phyloP scores from a whole-genome alignment of 92 coral and sea anemone genomes.

The Palythoa heliodiscus region DNA sequence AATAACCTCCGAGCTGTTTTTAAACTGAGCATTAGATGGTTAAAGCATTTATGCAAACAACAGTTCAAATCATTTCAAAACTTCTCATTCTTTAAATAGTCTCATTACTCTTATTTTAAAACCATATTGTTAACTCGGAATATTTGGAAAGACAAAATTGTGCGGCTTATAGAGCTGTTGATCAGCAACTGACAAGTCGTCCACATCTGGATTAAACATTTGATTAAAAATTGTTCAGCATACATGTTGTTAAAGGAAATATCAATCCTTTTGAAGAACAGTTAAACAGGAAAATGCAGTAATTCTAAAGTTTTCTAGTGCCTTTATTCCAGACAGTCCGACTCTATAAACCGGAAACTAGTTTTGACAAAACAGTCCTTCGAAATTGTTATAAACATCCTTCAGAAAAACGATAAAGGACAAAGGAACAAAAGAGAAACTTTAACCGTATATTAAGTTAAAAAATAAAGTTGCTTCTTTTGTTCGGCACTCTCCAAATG shows the following conservation, averaged over 20 bases:
- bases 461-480: neutral
- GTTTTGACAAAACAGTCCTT: neutral
- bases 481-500: neutral
- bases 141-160: neutral
- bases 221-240: neutral
- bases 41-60: neutral
- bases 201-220: constrained; percentile 39
- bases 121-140: neutral
- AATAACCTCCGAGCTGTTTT: neutral
- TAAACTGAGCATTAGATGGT: neutral
- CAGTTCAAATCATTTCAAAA: constrained; percentile 1
- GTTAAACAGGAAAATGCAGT: constrained; percentile 33
- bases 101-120: neutral
- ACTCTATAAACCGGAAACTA: constrained; percentile 40
- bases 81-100: neutral
- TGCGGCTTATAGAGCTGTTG: neutral
- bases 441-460: neutral
- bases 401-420: neutral
- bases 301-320: constrained; percentile 17
- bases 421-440: constrained; percentile 14
- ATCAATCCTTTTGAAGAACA: constrained; percentile 23
- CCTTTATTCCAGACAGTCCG: constrained; percentile 37
- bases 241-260: constrained; percentile 43
- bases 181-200: neutral
- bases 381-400: neutral